phyloP scores from a whole-genome alignment of 1,140 invertebrate genomes.

The Orius laevigatus region DNA sequence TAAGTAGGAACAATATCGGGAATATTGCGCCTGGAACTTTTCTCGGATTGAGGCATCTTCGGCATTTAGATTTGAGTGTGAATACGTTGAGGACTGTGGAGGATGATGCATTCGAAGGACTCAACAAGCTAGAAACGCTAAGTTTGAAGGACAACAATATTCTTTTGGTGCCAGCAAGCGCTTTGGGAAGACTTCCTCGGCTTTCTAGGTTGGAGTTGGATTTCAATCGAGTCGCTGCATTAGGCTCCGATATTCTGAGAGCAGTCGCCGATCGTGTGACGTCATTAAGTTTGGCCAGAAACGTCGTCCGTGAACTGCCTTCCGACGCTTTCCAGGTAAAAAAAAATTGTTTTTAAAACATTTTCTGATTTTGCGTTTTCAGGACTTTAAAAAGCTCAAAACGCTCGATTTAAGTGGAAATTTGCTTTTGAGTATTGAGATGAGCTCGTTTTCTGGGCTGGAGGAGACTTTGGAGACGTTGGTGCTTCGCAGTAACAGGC shows the following conservation, averaged over 20 bases:
- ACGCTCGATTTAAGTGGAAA: slow-evolving; percentile 64
- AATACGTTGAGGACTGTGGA: slow-evolving; percentile 77
- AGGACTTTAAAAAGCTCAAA: slow-evolving; percentile 52
- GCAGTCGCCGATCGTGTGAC: slow-evolving; percentile 43
- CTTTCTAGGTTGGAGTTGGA: slow-evolving; percentile 58
- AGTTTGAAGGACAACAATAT: slow-evolving; percentile 80
- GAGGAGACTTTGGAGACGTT: slow-evolving; percentile 54
- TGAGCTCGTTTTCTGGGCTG: slow-evolving; percentile 56
- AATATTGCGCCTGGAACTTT: slow-evolving; percentile 66
- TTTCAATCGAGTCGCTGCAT: slow-evolving; percentile 71
- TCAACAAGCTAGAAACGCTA: slow-evolving; percentile 56
- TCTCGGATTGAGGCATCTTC: slow-evolving; percentile 46
- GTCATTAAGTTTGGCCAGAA: slow-evolving; percentile 54
- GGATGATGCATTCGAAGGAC: slow-evolving; percentile 66
- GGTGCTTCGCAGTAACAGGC: slow-evolving; percentile 57
- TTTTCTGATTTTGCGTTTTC: slow-evolving; percentile 12
- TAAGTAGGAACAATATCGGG: slow-evolving; percentile 68
- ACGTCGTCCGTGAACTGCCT: slow-evolving; percentile 73
- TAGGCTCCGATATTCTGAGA: slow-evolving; percentile 59
- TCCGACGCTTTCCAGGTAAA: slow-evolving; percentile 46
- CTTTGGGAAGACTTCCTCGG: slow-evolving; percentile 53
- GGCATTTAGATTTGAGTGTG: slow-evolving; percentile 62
- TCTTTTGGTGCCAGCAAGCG: slow-evolving; percentile 60
- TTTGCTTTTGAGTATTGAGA: slow-evolving; percentile 48
- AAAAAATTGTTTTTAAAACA: neutral